Evolutionary conservation across 2,113 vertebrate species (phyloP), one percentile per base, ranked within the genome.

Genomic region (Pyrgilauda ruficollis): DNA sequence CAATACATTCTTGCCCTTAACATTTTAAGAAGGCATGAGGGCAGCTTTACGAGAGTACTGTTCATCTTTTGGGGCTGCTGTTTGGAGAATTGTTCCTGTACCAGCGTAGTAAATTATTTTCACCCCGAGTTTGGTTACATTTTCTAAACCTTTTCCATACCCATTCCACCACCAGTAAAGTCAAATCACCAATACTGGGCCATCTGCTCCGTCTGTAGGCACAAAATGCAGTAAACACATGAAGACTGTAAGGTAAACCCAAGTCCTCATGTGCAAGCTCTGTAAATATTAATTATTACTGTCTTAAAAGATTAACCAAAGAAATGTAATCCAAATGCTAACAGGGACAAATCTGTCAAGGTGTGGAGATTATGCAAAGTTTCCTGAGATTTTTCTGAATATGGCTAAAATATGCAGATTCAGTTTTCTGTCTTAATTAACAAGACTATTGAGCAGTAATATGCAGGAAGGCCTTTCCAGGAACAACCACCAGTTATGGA

Each of bases 261-360:
- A 92, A 72, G 58, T 75, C 26, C 31, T 94, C 22, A 11, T 28
- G 37, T 66, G 52, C 89, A 96, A 87, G 41, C 44, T 84, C 62
- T 73, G n/a, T 64, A 91, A 95, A 89, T 73, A 79, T 78, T 92
- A 84, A 72, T 74, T 89, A 47, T 82, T 72, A 82, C 31, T 61
- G 26, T 53, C 74, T 89, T 69, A 82, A 92, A 95, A 87, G 53
- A 84, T 84, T 84, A 96, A 83, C 46, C 16, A 58, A 90, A 84
- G 47, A 75, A 78, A 64, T 24, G 47, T 46, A 89, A 87, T 81
- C 56, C 80, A 85, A 83, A 20, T 80, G 49, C 46, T 90, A 96
- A 80, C 37, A 90, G 53, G 37, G 30, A 59, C 44, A 96, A 91
- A 85, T 64, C 62, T 69, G 50, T 89, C 59, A 91, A 92, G 58